Base-by-base conservation (phyloP, 1,140 invertebrate genomes). In the Zaprionus lachaisei region DNA sequence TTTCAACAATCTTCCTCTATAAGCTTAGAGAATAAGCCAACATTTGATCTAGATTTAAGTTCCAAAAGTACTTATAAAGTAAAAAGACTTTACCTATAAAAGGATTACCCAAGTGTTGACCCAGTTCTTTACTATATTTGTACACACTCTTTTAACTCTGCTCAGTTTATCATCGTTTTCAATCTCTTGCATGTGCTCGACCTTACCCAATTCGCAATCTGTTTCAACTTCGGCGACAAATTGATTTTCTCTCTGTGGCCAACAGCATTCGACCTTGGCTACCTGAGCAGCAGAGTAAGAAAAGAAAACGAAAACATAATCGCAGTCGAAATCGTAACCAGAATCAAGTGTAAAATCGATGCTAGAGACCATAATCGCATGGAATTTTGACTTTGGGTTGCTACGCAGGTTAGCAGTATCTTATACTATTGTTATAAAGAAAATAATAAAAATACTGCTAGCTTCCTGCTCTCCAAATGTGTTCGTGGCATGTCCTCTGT, bases 221-320 rank as follows among this genome's bases (percentile, higher is more conserved):
- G 57, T 68, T 24, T 12, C 64, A 69, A 78, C 37, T 20, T 67
- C 60, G 12, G 68, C 57, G 12, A 68, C 80, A 80, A 84, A 80
- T 84, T 83, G 81, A 83, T 84, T 83, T 83, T 83, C 15, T 47
- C 41, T 73, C 26, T 47, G 34, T 54, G 41, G 72, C 56, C 67
- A 61, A 73, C 77, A 67, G 4, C 1, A 5, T 73, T 72, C 74
- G 72, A 83, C 77, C 81, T 68, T 73, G 44, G 17, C 65, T 69
- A 83, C 81, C 81, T 83, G 65, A 49, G 17, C 15, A 22, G n/a
- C 20, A 20, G 20, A 20, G 44, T 47, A 17, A 49, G 2, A 5
- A 22, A 38, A 9, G 37, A 26, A 54, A 71, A 5, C 38, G 22
- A 44, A 61, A 17, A 6, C 9, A 9, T n/a, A 49, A 41, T 41